A percentile compares a stretch with the other conserved stretches of the same genome.
Evolutionary conservation across 1,140 invertebrate genomes (phyloP).

Genomic region (Atta cephalotes): DNA sequence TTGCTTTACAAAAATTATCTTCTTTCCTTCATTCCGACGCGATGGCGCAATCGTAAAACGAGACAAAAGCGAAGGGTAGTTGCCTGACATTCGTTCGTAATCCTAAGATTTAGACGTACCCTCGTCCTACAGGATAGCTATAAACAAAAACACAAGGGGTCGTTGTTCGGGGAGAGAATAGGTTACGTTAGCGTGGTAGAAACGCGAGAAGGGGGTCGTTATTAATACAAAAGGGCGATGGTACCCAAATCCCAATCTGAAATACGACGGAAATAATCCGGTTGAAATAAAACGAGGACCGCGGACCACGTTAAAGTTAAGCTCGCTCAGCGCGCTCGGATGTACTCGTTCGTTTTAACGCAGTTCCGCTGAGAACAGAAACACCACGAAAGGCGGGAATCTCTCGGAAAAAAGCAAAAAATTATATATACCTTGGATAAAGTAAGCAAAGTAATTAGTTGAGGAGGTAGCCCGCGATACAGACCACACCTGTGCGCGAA

Average conservation of each 20-base stretch:
- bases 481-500: conserved; percentile 70
- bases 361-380: conserved; percentile 51
- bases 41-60: conserved; percentile 70
- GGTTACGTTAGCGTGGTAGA: conserved; percentile 60
- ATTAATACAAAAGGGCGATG: conserved; percentile 81
- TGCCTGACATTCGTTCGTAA: conserved; percentile 77
- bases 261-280: conserved; percentile 83
- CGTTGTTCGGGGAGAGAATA: conserved; percentile 68
- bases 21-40: conserved; percentile 42
- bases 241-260: conserved; percentile 83
- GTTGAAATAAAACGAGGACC: conserved; percentile 78
- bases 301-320: conserved; percentile 71
- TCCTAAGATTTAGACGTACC: conserved; percentile 80
- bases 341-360: conserved; percentile 62
- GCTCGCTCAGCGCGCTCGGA: conserved; percentile 54
- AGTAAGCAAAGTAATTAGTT: conserved; percentile 72
- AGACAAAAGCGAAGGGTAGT: conserved; percentile 66
- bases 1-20: conserved; percentile 67
- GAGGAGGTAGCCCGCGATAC: conserved; percentile 57
- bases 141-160: conserved; percentile 78
- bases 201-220: conserved; percentile 70
- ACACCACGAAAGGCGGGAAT: conserved; percentile 55
- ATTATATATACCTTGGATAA: conserved; percentile 65
- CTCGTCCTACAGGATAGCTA: conserved; percentile 72
- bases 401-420: conserved; percentile 62